phyloP scores from a whole-genome alignment of 2,797 vertebrate species.

The Acomys russatus region DNA sequence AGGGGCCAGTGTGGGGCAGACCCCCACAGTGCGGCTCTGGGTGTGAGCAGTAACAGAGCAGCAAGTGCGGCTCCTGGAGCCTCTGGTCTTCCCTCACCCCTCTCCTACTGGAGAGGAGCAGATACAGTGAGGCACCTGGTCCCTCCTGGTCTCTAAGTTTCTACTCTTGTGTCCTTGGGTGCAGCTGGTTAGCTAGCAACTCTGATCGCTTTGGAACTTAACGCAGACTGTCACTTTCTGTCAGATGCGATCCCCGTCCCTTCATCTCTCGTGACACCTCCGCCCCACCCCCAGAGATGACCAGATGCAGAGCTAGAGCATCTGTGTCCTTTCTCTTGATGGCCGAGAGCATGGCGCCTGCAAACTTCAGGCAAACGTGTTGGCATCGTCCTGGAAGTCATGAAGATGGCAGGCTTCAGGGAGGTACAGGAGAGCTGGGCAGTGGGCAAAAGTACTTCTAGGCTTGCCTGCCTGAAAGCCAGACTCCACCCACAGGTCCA shows the following conservation, averaged over 20 bases:
- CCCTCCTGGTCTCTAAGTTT: neutral
- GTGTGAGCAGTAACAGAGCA: neutral
- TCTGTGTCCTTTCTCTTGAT: neutral
- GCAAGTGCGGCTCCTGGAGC: neutral
- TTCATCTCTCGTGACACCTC: neutral
- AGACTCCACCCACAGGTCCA: neutral
- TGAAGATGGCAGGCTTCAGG: neutral
- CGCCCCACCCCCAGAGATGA: fast-evolving
- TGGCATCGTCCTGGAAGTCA: slow-evolving; percentile 44
- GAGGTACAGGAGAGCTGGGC: fast-evolving
- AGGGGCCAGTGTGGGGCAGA: too few species aligned
- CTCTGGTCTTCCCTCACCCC: neutral
- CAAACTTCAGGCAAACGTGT: neutral
- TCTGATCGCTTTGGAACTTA: neutral
- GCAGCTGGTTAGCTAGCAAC: neutral
- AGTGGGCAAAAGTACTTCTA: neutral
- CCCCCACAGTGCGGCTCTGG: too few species aligned
- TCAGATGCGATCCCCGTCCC: neutral
- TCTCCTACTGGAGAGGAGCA: neutral
- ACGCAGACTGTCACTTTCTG: neutral
- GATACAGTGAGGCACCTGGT: neutral
- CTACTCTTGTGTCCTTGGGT: neutral
- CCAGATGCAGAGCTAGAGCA: neutral
- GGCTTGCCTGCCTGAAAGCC: neutral
- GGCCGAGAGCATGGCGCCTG: neutral